Evolutionary conservation across 2,888 invertebrate genomes (phyloP).

Genomic region (Helicoverpa assulta): DNA sequence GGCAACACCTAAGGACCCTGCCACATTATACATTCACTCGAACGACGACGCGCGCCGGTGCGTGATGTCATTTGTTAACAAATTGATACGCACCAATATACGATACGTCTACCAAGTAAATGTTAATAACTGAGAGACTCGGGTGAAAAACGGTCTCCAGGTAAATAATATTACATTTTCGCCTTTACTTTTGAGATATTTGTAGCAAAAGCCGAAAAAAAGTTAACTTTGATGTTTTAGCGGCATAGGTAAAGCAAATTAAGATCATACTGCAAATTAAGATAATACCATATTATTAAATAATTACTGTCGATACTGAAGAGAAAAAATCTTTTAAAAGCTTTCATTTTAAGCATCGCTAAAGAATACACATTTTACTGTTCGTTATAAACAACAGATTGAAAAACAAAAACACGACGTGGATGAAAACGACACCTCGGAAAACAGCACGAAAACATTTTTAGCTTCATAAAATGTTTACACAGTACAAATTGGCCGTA

Average conservation of each 20-base stretch:
- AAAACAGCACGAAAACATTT: constrained; percentile 40
- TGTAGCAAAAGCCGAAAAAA: too few relatives aligned
- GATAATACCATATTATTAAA: too few relatives aligned
- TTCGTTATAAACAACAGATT: constrained; percentile 1
- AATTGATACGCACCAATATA: constrained; percentile 54
- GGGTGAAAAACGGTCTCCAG: constrained; percentile 9
- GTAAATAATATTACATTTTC: neutral
- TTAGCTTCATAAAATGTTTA: constrained; percentile 53
- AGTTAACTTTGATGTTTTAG: too few relatives aligned
- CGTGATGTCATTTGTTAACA: constrained; percentile 60
- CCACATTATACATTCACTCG: constrained; percentile 55
- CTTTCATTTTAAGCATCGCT: neutral
- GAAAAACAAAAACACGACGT: constrained; percentile 7
- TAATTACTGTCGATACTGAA: too few relatives aligned
- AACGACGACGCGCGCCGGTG: constrained; percentile 43
- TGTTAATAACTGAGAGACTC: neutral
- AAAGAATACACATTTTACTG: neutral
- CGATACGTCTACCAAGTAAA: constrained; percentile 28
- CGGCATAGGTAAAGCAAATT: too few relatives aligned
- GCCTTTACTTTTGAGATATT: too few relatives aligned
- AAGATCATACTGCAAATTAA: too few relatives aligned
- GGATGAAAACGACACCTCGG: constrained; percentile 39
- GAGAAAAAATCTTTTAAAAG: too few relatives aligned
- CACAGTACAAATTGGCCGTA: constrained; percentile 50
- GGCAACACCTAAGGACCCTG: constrained; percentile 13